Evolutionary conservation across 2,888 invertebrate genomes (phyloP).

Genomic region (Pilophorus perplexus): DNA sequence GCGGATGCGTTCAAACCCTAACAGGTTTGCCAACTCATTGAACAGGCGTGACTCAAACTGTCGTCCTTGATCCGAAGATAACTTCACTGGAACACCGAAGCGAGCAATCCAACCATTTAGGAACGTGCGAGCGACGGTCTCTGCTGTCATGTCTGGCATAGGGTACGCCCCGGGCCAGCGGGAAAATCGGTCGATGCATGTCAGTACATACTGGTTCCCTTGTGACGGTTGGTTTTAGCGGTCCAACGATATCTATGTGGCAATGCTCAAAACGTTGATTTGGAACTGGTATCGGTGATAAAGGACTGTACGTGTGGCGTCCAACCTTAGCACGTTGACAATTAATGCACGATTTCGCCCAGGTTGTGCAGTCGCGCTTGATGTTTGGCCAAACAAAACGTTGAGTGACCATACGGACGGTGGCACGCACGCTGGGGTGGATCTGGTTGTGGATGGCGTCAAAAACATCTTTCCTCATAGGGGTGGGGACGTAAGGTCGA

Average conservation of each 20-base stretch:
- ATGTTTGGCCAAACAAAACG: too few relatives aligned
- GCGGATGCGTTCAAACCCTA: conserved; percentile 19
- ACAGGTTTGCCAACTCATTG: not conserved
- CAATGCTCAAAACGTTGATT: conserved; percentile 51
- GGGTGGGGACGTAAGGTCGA: too few relatives aligned
- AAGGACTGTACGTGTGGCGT: not conserved
- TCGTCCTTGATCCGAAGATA: conserved; percentile 52
- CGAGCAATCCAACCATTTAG: conserved; percentile 52
- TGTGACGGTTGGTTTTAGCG: conserved; percentile 34
- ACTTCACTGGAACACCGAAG: conserved; percentile 52
- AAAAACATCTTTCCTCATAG: too few relatives aligned
- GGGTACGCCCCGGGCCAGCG: conserved; percentile 53
- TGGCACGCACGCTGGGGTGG: too few relatives aligned
- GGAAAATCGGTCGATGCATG: conserved; percentile 51
- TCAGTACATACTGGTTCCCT: conserved; percentile 50
- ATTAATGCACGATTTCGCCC: conserved; percentile 14
- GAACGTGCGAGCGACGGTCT: conserved; percentile 51
- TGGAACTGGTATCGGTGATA: conserved; percentile 40
- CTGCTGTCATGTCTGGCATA: conserved; percentile 51
- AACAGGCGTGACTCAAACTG: conserved; percentile 52
- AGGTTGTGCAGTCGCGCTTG: conserved; percentile 3
- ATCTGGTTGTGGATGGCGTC: too few relatives aligned
- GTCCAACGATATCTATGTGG: conserved; percentile 51
- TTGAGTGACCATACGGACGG: too few relatives aligned
- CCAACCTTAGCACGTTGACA: conserved; percentile 13